A percentile compares a stretch with the other conserved stretches of the same genome.
Conservation (phyloP, 2,888 invertebrate species). For the Acanthoscelides obtectus region DNA sequence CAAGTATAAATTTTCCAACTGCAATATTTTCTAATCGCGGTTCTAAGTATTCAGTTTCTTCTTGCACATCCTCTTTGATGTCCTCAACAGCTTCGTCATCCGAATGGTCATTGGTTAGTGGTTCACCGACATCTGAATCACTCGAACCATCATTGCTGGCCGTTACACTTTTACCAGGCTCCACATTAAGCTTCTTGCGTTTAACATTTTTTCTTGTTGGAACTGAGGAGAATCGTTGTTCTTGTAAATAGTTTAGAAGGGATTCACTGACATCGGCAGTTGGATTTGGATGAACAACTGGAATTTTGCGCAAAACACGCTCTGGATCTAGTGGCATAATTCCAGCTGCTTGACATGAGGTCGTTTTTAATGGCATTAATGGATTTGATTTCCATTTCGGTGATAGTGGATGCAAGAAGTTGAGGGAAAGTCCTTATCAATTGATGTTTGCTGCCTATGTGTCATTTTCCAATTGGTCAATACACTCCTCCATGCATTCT, state of each 20-base stretch:
- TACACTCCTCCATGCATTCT: conserved; percentile 25
- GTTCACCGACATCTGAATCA: conserved; percentile 15
- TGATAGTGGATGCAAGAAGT: too few species aligned
- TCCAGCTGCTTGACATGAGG: conserved; percentile 15
- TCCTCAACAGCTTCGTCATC: too few species aligned
- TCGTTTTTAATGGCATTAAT: too few species aligned
- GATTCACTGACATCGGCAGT: conserved; percentile 6
- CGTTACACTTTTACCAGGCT: conserved; percentile 18
- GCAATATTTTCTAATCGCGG: too few species aligned
- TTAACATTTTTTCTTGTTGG: conserved; percentile 17
- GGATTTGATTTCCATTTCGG: too few species aligned
- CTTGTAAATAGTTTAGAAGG: conserved; percentile 15
- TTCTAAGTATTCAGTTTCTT: too few species aligned
- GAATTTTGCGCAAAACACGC: conserved; percentile 8
- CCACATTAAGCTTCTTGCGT: conserved; percentile 14
- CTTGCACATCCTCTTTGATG: too few species aligned
- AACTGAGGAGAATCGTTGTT: conserved; percentile 15
- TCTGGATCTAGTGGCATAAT: conserved; percentile 12
- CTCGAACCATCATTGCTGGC: conserved; percentile 13
- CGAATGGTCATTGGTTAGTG: conserved; percentile 16
- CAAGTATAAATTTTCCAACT: too few species aligned
- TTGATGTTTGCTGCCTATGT: conserved; percentile 6
- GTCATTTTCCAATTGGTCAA: conserved; percentile 14
- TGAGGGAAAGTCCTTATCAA: conserved; percentile 26
- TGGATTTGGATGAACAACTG: conserved; percentile 13